These are phyloP conservation scores for Chiridota heheva DNA, from an alignment of 35 echinoderm and acorn worm species.

Conservation along the genomic window DNA sequence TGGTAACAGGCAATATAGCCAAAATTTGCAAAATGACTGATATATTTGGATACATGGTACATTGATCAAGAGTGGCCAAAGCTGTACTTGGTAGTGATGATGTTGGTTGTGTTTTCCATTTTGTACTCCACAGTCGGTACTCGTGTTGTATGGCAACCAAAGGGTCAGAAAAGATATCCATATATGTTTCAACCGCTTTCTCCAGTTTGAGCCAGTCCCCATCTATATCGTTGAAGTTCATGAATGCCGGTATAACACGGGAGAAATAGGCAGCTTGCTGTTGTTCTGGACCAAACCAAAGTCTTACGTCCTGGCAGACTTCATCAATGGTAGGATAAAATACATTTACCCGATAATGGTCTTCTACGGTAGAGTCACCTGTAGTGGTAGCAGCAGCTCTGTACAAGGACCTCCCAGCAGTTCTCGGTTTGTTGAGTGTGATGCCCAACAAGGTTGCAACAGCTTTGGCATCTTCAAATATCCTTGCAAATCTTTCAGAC, in stretches of 20 bases:
- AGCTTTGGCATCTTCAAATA: not conserved
- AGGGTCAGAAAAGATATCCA: slow-evolving; percentile 3
- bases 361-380: not conserved
- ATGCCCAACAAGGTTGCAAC: not conserved
- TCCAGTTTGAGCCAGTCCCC: slow-evolving; percentile 24
- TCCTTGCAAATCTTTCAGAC: not conserved
- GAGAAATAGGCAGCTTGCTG: slow-evolving; percentile 1
- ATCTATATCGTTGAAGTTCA: slow-evolving; percentile 10
- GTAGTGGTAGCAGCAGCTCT: not conserved
- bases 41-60: slow-evolving; percentile 7
- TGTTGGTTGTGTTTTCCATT: not conserved
- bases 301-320: not conserved
- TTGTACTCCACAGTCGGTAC: too few relatives aligned
- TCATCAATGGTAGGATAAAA: not conserved
- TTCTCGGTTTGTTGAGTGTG: not conserved
- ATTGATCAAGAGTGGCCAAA: not conserved
- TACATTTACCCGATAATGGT: not conserved
- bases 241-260: slow-evolving; percentile 19
- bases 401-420: not conserved
- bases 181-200: slow-evolving; percentile 3
- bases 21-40: slow-evolving; percentile 9
- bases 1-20: slow-evolving; percentile 10
- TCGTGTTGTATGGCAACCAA: slow-evolving; percentile 1
- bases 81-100: not conserved
- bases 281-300: not conserved